Evolutionary conservation across 2,888 invertebrate species (phyloP), one percentile per base, ranked within the genome.

Genomic region (Agrotis clavis): DNA sequence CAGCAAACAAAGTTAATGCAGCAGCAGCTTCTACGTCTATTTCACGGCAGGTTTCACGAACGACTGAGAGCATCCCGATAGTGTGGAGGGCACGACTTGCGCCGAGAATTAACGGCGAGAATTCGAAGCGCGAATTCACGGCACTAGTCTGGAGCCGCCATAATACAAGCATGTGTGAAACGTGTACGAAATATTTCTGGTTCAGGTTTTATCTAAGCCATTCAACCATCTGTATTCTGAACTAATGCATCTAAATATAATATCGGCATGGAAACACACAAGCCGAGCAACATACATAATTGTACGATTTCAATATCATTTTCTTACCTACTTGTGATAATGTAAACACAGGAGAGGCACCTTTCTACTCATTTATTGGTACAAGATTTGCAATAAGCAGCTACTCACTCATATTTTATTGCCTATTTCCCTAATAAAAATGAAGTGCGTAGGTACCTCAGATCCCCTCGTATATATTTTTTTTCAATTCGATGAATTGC

Each of bases 241-340:
- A 62, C 25, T 67, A 65, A 79, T 80, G 65, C 53, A 66, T 66
- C 57, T 71, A 76, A 71, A 71, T 80, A 65, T 67, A 59, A 30
- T 11, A 51, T 54, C 62, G n/a, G n/a, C 53, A 56, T 59, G 18
- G 50, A 69, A 56, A 57, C 57, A 57, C 21, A 30, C 21, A 25
- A 47, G 47, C 18, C 35, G n/a, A 16, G 2, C 47, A 30, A 45
- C 9, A 64, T 30, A 45, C 9, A 64, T 30, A 21, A 41, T 41
- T 41, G 11, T 41, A 41, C 18, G n/a, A 57, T 35, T 59, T 61
- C 45, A 35, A 47, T 66, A 51, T 51, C 9, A 19, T 21, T 14
- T 30, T 30, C 50, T 13, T 50, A 19, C 6, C 16, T 25, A 51
- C 61, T 53, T 53, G 18, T 48, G 14, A 1, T 70, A n/a, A 48